Evolutionary conservation across 2,797 vertebrate species (phyloP), one percentile per base, ranked within the genome.

Genomic region (Arremon aurantiirostris): DNA sequence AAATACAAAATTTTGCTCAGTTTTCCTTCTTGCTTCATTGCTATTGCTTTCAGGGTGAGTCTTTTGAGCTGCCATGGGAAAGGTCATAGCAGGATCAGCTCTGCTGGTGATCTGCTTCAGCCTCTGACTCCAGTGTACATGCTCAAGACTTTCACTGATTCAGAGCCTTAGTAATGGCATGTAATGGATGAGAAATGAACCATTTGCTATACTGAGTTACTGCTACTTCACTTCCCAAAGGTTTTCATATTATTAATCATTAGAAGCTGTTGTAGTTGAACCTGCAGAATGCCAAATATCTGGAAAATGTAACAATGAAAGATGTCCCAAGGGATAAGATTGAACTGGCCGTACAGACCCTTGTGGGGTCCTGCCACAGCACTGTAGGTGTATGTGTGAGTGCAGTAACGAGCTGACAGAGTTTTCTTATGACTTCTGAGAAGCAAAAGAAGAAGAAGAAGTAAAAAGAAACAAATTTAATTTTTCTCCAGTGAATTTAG

Each of bases 261-360:
- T 77, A 91, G 50, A 90, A 90, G 59, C 34, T 71, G 32, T 30
- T 60, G 53, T 39, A 77, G 26, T 32, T 78, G 61, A 69, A 91
- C 27, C 65, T 79, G 63, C 22, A 93, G 80, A 93, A 91, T 92
- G 76, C 68, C 68, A 92, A 64, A 60, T 93, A 86, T 84, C 89
- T 97, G 92, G 93, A 94, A 90, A 86, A 82, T 73, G 68, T 95
- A 94, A 80, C 78, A 57, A 7, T 30, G 78, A 93, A 50, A 73
- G 37, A 53, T 95, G 26, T 91, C 89, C 64, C 61, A 50, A 41
- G 42, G 41, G 81, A 20, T 60, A 30, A 75, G 53, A 46, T 47
- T 94, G 76, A 93, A 78, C 85, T 90, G 79, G 65, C 72, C 61
- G 7, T 53, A 23, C 0, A 11, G 76, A 68, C 76, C 77, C 76